Evolutionary conservation across 2,888 invertebrate genomes (phyloP).

Genomic region (Trilocha varians): DNA sequence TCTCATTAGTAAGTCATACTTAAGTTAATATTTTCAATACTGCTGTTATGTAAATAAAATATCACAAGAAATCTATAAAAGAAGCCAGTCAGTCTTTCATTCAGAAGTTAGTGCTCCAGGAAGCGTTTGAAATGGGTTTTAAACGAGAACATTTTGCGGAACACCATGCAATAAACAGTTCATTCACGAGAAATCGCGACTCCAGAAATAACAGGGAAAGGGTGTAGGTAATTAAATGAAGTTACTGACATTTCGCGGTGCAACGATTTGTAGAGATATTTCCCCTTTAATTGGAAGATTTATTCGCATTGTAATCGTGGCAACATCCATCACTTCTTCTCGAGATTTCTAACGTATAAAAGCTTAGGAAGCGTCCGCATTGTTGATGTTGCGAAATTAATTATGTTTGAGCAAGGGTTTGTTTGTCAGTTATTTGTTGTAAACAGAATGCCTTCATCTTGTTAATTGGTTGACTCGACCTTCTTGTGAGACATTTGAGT

Average conservation of each 20-base stretch:
- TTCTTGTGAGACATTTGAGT: constrained; percentile 25
- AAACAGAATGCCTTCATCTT: constrained; percentile 44
- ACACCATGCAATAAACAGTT: constrained; percentile 48
- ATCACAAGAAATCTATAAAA: too few species aligned
- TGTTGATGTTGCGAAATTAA: constrained; percentile 39
- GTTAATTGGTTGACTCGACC: constrained; percentile 38
- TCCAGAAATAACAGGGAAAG: constrained; percentile 31
- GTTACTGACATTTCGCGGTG: constrained; percentile 23
- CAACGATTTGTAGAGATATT: background rate
- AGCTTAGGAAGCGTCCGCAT: constrained; percentile 19
- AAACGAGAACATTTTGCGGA: constrained; percentile 40
- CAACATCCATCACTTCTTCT: constrained; percentile 25
- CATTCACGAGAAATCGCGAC: constrained; percentile 42
- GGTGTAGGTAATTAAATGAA: constrained; percentile 42
- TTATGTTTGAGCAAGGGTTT: constrained; percentile 39
- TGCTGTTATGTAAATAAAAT: background rate
- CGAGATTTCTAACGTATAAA: constrained; percentile 23
- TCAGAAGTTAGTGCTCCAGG: constrained; percentile 36
- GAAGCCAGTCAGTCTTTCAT: constrained; percentile 53
- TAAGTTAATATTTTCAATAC: too few species aligned
- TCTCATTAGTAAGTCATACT: too few species aligned
- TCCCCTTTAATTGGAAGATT: constrained; percentile 22
- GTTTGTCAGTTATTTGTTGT: constrained; percentile 35
- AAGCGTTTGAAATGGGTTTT: constrained; percentile 48
- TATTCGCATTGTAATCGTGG: constrained; percentile 15